Evolutionary conservation across 1,140 invertebrate species (phyloP).

Genomic region (Trichomalopsis sarcophagae): DNA sequence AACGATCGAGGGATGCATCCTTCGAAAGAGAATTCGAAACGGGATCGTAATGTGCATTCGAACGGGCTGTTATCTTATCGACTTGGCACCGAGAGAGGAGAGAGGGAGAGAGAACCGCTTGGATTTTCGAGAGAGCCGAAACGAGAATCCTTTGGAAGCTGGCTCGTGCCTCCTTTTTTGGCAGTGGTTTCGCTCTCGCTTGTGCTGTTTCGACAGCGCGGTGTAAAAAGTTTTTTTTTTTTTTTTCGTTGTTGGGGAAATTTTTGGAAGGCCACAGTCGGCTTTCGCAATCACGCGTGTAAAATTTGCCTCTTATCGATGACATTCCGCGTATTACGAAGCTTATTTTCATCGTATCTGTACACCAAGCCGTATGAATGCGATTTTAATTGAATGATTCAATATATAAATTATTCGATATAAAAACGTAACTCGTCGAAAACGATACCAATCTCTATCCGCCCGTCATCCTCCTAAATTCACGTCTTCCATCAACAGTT

Average conservation of each 20-base stretch:
- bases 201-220: background rate
- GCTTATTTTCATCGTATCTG: too few species aligned
- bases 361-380: background rate
- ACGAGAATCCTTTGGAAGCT: background rate
- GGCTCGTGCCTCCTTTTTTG: background rate
- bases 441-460: too few species aligned
- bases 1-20: background rate
- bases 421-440: too few species aligned
- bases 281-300: background rate
- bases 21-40: background rate
- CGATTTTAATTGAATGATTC: background rate
- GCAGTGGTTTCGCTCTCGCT: background rate
- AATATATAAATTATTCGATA: background rate
- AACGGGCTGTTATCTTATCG: conserved; percentile 17
- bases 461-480: background rate
- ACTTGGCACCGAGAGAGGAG: background rate
- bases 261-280: background rate
- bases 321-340: too few species aligned
- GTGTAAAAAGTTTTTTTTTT: background rate
- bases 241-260: background rate
- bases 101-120: background rate
- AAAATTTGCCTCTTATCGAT: too few species aligned
- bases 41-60: background rate
- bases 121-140: background rate
- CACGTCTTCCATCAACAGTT: background rate